These are phyloP conservation scores for Acrossocheilus wenchowensis DNA, from an alignment of 2,797 vertebrate species.

Conservation along the genomic window DNA sequence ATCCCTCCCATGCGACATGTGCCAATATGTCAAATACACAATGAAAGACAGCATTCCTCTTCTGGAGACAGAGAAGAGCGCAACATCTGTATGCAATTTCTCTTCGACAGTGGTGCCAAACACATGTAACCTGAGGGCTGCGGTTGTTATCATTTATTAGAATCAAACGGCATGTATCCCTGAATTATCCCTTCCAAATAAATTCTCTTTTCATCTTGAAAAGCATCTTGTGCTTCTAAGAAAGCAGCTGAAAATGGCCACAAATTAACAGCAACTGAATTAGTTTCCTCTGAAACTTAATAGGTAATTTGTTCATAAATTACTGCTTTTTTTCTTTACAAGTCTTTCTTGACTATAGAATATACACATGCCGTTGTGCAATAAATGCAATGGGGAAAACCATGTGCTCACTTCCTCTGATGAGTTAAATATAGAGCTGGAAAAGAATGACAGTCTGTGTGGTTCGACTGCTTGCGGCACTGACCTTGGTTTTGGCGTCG, in stretches of 20 bases:
- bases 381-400: conserved; percentile 14
- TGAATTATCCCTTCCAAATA: conserved; percentile 1
- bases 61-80: conserved; percentile 36
- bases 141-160: conserved; percentile 40
- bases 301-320: neutral
- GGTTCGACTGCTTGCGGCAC: conserved; percentile 25
- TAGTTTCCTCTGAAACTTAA: neutral
- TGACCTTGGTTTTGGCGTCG: conserved; percentile 95
- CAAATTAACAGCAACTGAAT: neutral
- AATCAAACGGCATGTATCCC: conserved; percentile 9
- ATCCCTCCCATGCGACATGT: neutral
- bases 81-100: conserved; percentile 51
- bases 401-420: conserved; percentile 34
- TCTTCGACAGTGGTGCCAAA: conserved; percentile 39
- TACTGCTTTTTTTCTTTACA: neutral
- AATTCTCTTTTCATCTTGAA: neutral
- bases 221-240: neutral
- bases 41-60: conserved; percentile 6
- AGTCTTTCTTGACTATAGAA: neutral
- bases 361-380: neutral
- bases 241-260: neutral
- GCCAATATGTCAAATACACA: conserved; percentile 2
- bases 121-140: conserved; percentile 50
- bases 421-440: conserved; percentile 38
- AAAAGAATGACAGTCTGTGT: conserved; percentile 19